A percentile compares a stretch with the other conserved stretches of the same genome.
Evolutionary conservation across 2,888 invertebrate species (phyloP).

Genomic region (Patella ulyssiponensis): DNA sequence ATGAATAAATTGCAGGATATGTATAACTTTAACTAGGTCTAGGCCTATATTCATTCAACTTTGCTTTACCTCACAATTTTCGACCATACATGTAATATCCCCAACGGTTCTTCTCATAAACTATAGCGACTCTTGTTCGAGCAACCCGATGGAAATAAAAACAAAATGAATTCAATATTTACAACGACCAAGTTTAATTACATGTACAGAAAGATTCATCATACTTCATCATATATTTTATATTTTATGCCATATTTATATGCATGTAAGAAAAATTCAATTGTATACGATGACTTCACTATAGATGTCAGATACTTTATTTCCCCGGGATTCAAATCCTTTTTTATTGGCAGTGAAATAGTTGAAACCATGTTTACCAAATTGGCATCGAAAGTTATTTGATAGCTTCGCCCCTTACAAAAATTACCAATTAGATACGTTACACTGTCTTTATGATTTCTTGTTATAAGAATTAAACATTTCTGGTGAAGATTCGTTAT

Average conservation of each 20-base stretch:
- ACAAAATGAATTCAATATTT: no score
- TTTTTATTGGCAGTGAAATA: constrained; percentile 16
- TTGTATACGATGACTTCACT: constrained; percentile 21
- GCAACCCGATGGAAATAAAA: no score
- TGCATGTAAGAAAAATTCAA: constrained; percentile 16
- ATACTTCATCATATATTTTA: neutral
- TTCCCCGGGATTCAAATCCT: constrained; percentile 10
- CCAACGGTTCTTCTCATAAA: no score
- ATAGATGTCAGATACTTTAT: constrained; percentile 16
- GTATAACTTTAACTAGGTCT: no score
- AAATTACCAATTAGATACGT: constrained; percentile 25
- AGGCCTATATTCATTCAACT: no score
- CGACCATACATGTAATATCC: no score
- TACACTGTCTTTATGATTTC: constrained; percentile 27
- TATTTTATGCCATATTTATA: constrained; percentile 1
- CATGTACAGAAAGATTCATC: no score
- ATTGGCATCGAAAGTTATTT: constrained; percentile 20
- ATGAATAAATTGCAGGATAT: no score
- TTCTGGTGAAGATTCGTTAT: constrained; percentile 22
- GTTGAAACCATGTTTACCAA: constrained; percentile 26
- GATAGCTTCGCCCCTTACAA: constrained; percentile 21
- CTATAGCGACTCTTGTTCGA: no score
- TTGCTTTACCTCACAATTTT: no score
- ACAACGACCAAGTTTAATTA: no score
- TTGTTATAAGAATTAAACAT: constrained; percentile 22